Evolutionary conservation across 2,888 invertebrate species (phyloP), one percentile per base, ranked within the genome.

Genomic region (Euspilapteryx auroguttella): DNA sequence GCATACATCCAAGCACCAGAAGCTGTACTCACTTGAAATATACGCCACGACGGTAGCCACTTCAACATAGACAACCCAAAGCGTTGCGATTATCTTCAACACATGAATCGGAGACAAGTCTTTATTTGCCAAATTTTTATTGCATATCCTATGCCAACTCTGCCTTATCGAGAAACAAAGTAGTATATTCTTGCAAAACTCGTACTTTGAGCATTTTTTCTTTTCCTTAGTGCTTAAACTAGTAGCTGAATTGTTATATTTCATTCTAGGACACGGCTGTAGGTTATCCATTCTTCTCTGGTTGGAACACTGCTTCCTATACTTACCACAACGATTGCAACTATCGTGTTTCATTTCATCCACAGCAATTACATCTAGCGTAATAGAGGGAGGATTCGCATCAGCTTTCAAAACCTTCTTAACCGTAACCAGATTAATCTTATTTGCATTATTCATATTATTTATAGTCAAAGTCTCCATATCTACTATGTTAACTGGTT

Each of bases 51-150:
- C 68, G 17, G 85, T 78, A 23, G 80, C 69, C 1, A 82, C 78
- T 40, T 84, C 82, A 4, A 81, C 66, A 32, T 81, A 71, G 35
- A 86, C 81, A 6, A 86, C 76, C 80, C 85, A 83, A 25, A 83
- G 61, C 34, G 86, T 81, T 24, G 83, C 80, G 3, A 82, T 44
- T 10, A 85, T 78, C 45, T 81, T 80, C 34, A 86, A 46, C 1
- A 80, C 79, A 40, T 85, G 85, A 24, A 85, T 75, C 7, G 78
- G 49, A 2, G 76, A 58, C 30, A 81, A 38, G 26, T 80, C 78
- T 33, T 78, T 78, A 30, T 62, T 68, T 6, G 79, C 75, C 37
- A 61, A 62, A 15, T 63, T 68, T 6, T 61, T 68, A 31, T 71
- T 71, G 26, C 71, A 69, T 4, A 76, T 54, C 35, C 66, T 63